phyloP scores from a whole-genome alignment of 2,888 invertebrate genomes.

The Aleiodes testaceus region DNA sequence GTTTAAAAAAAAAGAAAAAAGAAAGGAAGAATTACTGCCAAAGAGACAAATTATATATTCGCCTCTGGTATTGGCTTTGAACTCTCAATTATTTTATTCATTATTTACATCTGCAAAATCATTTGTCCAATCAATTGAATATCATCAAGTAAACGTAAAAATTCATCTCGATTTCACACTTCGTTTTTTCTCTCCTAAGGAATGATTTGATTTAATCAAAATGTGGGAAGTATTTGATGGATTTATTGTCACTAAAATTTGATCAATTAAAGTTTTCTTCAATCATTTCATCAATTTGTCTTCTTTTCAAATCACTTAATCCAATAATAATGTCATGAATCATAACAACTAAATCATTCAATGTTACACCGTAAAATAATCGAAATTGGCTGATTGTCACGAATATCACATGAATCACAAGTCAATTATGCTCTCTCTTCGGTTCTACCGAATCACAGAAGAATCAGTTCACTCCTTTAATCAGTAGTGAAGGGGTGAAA shows the following conservation, averaged over 20 bases:
- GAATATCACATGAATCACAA: not conserved
- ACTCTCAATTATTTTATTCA: constrained; percentile 10
- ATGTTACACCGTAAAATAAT: constrained; percentile 9
- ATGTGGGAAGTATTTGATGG: too few relatives aligned
- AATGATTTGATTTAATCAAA: not conserved
- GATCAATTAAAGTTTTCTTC: too few relatives aligned
- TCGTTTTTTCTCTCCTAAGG: not conserved
- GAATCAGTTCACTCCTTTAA: too few relatives aligned
- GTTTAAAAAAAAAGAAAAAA: not conserved
- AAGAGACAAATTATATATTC: constrained; percentile 22
- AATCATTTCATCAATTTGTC: too few relatives aligned
- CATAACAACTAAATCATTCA: constrained; percentile 11
- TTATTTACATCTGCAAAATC: constrained; percentile 23
- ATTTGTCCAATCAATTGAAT: not conserved
- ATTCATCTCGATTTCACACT: not conserved
- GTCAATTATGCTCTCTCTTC: not conserved
- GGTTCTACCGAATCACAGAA: not conserved
- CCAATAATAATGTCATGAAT: too few relatives aligned
- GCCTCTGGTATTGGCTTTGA: not conserved
- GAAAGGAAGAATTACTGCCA: constrained; percentile 1
- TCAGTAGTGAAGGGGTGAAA: too few relatives aligned
- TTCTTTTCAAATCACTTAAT: too few relatives aligned
- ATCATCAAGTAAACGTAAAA: constrained; percentile 9
- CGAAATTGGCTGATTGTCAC: not conserved
- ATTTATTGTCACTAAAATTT: too few relatives aligned